A percentile compares a stretch with the other conserved stretches of the same genome.
Conservation (phyloP, 2,113 vertebrate genomes). For the Pontoporia blainvillei region DNA sequence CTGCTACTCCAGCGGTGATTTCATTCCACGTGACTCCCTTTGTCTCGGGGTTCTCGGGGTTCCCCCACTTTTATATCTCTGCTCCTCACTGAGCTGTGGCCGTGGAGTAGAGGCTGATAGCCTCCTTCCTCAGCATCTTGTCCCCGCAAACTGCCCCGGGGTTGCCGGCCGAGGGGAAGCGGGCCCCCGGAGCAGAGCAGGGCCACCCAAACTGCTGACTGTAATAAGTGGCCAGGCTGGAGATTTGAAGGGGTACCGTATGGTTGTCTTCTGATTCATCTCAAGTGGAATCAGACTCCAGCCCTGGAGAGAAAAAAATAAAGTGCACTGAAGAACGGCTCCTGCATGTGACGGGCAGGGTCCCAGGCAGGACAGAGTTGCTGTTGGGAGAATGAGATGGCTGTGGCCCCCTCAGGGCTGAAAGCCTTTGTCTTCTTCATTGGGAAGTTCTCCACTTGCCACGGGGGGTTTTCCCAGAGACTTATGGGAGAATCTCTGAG, state of each 20-base stretch:
- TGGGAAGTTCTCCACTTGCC: background rate
- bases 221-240: background rate
- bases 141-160: background rate
- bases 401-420: accelerated
- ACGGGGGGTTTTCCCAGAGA: background rate
- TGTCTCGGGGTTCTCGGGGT: background rate
- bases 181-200: background rate
- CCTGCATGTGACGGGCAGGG: background rate
- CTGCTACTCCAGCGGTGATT: background rate
- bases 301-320: background rate
- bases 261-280: slow-evolving; percentile 21
- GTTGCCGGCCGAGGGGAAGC: background rate
- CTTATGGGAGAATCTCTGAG: background rate
- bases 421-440: background rate
- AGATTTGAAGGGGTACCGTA: background rate
- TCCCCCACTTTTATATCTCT: background rate
- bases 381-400: background rate
- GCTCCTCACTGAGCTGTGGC: background rate
- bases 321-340: background rate
- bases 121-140: background rate
- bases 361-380: background rate
- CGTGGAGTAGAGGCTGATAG: background rate
- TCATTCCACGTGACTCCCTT: background rate
- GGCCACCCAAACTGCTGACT: background rate
- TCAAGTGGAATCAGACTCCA: background rate